Evolutionary conservation across 2,113 vertebrate genomes (phyloP).

Genomic region (Pomatorhinus ruficollis): DNA sequence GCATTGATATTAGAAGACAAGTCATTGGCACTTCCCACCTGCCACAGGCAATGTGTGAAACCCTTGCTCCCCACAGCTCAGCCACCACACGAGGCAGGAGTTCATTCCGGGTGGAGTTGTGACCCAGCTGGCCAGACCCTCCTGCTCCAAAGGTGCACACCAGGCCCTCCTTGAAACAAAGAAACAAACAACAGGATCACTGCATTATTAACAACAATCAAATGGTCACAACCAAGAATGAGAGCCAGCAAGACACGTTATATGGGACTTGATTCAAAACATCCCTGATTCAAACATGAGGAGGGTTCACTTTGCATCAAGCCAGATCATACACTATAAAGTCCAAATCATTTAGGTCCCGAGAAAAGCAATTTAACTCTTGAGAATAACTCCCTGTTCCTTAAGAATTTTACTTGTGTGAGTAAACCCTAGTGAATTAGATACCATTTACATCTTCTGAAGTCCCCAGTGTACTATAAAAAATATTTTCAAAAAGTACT

Average conservation of each 20-base stretch:
- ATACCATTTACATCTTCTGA: not conserved
- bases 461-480: not conserved
- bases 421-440: not conserved
- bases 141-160: conserved; percentile 79
- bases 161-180: conserved; percentile 70
- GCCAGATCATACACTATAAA: not conserved
- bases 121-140: conserved; percentile 78
- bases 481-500: not conserved
- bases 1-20: not conserved
- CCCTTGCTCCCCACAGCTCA: conserved; percentile 60
- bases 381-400: not conserved
- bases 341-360: not conserved
- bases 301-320: not conserved
- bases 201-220: not conserved
- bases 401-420: not conserved
- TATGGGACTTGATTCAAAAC: not conserved
- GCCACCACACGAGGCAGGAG: conserved; percentile 68
- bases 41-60: conserved; percentile 73
- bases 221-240: not conserved
- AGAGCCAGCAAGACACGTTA: not conserved
- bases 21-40: conserved; percentile 59
- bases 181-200: not conserved
- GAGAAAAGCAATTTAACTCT: not conserved
- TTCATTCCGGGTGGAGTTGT: conserved; percentile 67
- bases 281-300: not conserved